Base-by-base conservation (phyloP, 2,888 invertebrate genomes). In the Apeira syringaria region DNA sequence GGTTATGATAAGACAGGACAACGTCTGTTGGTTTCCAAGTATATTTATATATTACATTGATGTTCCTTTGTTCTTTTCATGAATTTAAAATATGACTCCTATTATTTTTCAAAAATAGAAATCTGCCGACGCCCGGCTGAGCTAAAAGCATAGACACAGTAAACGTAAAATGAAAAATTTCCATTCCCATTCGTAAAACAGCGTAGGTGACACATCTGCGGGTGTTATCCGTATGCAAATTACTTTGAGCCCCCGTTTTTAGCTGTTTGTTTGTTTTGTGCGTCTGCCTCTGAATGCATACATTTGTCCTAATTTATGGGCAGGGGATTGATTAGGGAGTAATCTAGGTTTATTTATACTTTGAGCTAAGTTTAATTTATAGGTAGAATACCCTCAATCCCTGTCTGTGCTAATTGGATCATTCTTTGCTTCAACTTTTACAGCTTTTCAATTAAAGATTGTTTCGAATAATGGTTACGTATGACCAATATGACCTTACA, bases 191-290 rank as follows among this genome's bases (percentile, higher is more conserved):
- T 20, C 11, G 25, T 13, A 9, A 28, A 28, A 25, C 43, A 36
- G 26, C 49, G 43, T 46, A 53, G 53, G 53, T 59, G 59, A 64
- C 78, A 73, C 79, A 82, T 79, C 80, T 82, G 79, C 69, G 77
- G 68, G 73, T 67, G 61, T 76, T 80, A 80, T 79, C 80, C 85
- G 77, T 85, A 88, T 87, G 88, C 83, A 88, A 88, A 88, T 87
- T 66, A 78, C 70, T 73, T 61, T 62, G 75, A 75, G 60, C 58
- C 72, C 85, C 83, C 83, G 69, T 76, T 80, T 80, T 78, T 74
- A 78, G 79, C 73, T 24, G 24, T 39, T 74, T 81, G 78, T 85
- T 86, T 85, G 85, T 80, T 84, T 87, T 84, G 81, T 68, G 72
- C 53, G 77, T 74, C 76, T 73, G 74, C 72, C 68, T 66, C 47